These are phyloP conservation scores for Pocillopora damicornis DNA, from an alignment of 64 coral and sea anemone species.

Conservation along the genomic window DNA sequence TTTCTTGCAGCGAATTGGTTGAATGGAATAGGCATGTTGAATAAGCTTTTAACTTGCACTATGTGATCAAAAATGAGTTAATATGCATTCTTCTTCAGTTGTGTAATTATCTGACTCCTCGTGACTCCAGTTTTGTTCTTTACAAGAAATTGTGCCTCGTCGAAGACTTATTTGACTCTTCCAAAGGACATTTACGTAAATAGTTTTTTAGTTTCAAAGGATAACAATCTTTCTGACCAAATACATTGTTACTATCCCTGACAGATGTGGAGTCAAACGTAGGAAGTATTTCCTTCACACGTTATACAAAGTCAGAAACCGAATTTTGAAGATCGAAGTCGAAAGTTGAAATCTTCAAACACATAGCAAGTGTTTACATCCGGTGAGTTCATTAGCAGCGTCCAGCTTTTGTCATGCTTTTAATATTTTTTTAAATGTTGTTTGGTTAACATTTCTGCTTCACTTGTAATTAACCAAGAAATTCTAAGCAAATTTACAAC, in stretches of 20 bases:
- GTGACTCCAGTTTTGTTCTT: background rate
- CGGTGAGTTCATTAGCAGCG: constrained; percentile 5
- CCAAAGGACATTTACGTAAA: background rate
- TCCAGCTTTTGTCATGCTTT: background rate
- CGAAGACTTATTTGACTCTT: background rate
- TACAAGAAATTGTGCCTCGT: background rate
- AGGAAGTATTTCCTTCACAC: background rate
- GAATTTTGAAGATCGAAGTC: constrained; percentile 1
- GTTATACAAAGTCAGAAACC: background rate
- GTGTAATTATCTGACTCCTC: background rate
- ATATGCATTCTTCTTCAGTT: no score
- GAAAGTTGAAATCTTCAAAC: background rate
- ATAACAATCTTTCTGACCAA: background rate
- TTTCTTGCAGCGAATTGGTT: background rate
- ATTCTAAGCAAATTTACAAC: no score
- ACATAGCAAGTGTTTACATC: background rate
- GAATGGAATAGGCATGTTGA: background rate
- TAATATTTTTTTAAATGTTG: background rate
- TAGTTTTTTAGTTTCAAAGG: background rate
- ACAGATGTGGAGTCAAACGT: constrained; percentile 12
- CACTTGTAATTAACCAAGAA: no score
- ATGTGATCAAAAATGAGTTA: no score
- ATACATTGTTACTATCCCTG: constrained; percentile 12
- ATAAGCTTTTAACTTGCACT: background rate
- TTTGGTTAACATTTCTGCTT: background rate